These are phyloP conservation scores for Drosophila ochracea DNA, from an alignment of 2,888 invertebrate species.

Conservation along the genomic window DNA sequence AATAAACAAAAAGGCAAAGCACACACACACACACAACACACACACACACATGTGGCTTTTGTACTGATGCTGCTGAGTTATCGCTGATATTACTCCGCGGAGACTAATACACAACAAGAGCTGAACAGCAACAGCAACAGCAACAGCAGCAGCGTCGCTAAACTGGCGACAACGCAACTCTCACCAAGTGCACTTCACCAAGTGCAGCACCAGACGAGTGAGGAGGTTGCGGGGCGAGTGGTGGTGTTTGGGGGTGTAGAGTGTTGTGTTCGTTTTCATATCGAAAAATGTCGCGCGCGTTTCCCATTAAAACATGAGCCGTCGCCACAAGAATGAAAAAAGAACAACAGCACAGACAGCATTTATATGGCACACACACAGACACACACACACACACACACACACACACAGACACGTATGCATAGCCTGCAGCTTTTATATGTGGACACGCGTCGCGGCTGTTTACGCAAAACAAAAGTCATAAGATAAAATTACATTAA, in stretches of 20 bases:
- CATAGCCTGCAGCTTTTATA: constrained; percentile 37
- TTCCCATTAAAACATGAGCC: constrained; percentile 73
- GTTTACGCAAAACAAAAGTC: constrained; percentile 76
- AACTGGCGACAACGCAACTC: constrained; percentile 27
- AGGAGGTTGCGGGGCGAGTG: background rate
- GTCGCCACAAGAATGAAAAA: constrained; percentile 30
- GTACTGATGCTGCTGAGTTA: constrained; percentile 62
- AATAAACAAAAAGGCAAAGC: constrained; percentile 78
- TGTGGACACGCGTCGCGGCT: constrained; percentile 62
- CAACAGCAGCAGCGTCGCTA: constrained; percentile 20
- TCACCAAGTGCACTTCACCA: constrained; percentile 54
- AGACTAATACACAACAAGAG: constrained; percentile 62
- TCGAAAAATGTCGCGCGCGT: constrained; percentile 67
- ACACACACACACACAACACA: constrained; percentile 23
- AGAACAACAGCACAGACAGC: constrained; percentile 35
- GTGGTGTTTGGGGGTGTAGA: background rate
- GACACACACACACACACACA: constrained; percentile 9
- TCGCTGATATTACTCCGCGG: constrained; percentile 77
- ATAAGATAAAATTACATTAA: constrained; percentile 81
- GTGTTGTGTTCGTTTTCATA: constrained; percentile 37
- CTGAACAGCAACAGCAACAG: constrained; percentile 4
- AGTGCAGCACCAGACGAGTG: constrained; percentile 32
- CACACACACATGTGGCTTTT: constrained; percentile 35
- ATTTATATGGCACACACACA: constrained; percentile 45
- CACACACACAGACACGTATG: constrained; percentile 13